Evolutionary conservation across 2,888 invertebrate genomes (phyloP), one percentile per base, ranked within the genome.

Genomic region (Drosophila mercatorum): DNA sequence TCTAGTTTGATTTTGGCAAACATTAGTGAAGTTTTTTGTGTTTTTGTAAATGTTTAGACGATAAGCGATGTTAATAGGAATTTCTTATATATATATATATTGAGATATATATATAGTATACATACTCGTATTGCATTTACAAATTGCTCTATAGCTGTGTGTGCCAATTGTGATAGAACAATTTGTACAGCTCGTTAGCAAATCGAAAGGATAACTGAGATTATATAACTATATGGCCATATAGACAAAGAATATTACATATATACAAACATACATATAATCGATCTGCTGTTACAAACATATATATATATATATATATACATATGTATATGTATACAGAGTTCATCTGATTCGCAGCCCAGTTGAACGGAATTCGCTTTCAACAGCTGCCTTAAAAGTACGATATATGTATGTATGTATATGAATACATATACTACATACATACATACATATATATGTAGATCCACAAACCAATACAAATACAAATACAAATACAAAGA

Each of bases 141-240:
- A 66, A 56, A 46, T 65, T 60, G 56, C 43, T 72, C 72, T 59
- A 38, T 41, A 65, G 57, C 56, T 77, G 56, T 66, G 49, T 68
- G 62, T 80, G 64, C 68, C 74, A 71, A 71, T 65, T 78, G 84
- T 83, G 71, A 78, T 81, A 72, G 78, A 77, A 76, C 77, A 76
- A 47, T 76, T 72, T 68, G 76, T 76, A 60, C 66, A 67, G 67
- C 51, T 62, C 43, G 47, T 78, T 67, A 58, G 22, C 40, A 36
- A 31, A 38, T 53, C 43, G 57, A 17, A 31, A 3, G 49, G 51
- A 51, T 34, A 51, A 36, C 17, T 11, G 12, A 34, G 31, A 51
- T 31, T 38, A 38, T 38, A 14, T 53, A 53, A 53, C 26, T 51
- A 38, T 51, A 31, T 59, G 36, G 49, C 26, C 36, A 38, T 28